phyloP scores from a whole-genome alignment of 2,797 vertebrate genomes.

The Xenops minutus region DNA sequence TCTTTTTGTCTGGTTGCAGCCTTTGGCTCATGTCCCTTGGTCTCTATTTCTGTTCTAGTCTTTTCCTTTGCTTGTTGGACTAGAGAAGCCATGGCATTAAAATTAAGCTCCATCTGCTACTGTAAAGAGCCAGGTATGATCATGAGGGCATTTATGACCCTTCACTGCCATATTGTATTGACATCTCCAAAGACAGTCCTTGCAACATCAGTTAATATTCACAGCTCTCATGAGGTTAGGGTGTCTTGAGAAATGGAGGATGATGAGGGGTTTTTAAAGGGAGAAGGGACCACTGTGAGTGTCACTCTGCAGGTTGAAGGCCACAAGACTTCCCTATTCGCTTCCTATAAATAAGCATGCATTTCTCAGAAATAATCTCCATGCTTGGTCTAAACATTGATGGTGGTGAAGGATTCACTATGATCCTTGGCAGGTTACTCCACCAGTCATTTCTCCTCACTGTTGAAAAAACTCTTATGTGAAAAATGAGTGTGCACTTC shows the following conservation, averaged over 20 bases:
- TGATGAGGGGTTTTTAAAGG: neutral
- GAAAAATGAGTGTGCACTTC: neutral
- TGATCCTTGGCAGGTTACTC: neutral
- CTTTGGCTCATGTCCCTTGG: neutral
- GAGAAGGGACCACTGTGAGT: neutral
- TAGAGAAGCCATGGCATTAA: neutral
- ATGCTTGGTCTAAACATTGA: neutral
- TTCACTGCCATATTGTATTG: neutral
- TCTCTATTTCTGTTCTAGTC: neutral
- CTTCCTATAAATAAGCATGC: fast-evolving
- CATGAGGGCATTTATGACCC: neutral
- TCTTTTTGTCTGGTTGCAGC: neutral
- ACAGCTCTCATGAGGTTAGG: neutral
- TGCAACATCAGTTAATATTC: neutral
- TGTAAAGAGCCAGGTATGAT: neutral
- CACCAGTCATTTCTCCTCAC: neutral
- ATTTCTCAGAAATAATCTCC: neutral
- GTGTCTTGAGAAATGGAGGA: neutral
- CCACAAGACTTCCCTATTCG: neutral
- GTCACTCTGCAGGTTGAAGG: neutral
- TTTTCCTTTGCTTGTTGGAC: neutral
- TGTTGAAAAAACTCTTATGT: neutral
- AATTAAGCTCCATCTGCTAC: neutral
- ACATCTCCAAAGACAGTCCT: neutral
- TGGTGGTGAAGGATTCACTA: neutral